Base-by-base conservation (phyloP, 2,797 vertebrate species). In the Stomatorhinus walkeri region DNA sequence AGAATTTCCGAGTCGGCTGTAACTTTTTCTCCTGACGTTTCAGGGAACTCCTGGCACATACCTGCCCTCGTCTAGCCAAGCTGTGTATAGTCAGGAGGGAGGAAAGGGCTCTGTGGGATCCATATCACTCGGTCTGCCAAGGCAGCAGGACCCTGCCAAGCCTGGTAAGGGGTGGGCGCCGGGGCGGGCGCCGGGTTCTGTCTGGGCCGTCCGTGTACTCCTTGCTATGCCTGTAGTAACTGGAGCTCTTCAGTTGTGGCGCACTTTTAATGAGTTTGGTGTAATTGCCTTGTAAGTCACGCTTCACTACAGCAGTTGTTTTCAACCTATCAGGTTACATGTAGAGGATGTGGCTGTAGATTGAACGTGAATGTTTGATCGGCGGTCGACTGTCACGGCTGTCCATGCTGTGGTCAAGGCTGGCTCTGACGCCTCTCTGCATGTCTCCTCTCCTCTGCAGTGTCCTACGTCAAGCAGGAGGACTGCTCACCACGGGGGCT, bases 31-130 rank as follows among this genome's bases (percentile, higher is more conserved):
- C 90, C 92, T 85, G 92, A 86, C 59, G 24, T 88, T 91, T 91
- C 91, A 99, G 98, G 98, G 98, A 94, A 99, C 98, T 91, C 98
- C 98, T 90, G 98, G 98, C 91, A 98, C 98, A 88, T 99, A 99
- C 88, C 94, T 99, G 93, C 97, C 97, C 10, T 97, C 98, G 89
- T 97, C 97, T 90, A 95, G 93, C 91, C 96, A 99, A 91, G 92
- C 95, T 54, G 93, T 97, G 87, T 99, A 98, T 1, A 92, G 96
- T 85, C 96, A 96, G 91, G 98, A 99, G 90, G 93, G 96, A 86
- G 94, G 96, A 36, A 99, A 99, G 93, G 97, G 96, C 51, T 95
- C 97, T 1, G 97, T 97, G 90, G 98, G 98, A 88, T 99, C 98
- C 52, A 99, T 99, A 91, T 99, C 98, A 87, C 94, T 99, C 32